phyloP scores from a whole-genome alignment of 2,888 invertebrate species.

The Graphium colonna region DNA sequence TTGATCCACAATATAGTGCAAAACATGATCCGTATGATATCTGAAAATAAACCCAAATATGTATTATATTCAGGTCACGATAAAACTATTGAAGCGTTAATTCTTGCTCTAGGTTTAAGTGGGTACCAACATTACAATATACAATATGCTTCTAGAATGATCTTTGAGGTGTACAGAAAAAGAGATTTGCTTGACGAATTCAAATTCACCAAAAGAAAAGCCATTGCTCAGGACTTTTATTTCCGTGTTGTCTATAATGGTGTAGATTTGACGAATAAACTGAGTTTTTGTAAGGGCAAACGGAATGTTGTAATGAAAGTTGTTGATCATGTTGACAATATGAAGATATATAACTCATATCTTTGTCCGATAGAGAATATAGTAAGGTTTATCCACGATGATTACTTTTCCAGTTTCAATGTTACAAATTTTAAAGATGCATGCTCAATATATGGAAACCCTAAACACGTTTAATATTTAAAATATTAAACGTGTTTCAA shows the following conservation, averaged over 20 bases:
- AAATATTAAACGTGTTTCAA: too few relatives aligned
- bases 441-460: constrained; percentile 74
- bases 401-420: constrained; percentile 90
- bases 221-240: constrained; percentile 85
- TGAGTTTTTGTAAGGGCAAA: constrained; percentile 88
- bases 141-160: constrained; percentile 91
- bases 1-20: constrained; percentile 89
- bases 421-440: constrained; percentile 94
- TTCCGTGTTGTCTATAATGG: constrained; percentile 93
- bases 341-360: constrained; percentile 68
- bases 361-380: constrained; percentile 93
- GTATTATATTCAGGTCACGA: constrained; percentile 95
- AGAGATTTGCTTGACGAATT: constrained; percentile 68
- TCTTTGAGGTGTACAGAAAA: constrained; percentile 92
- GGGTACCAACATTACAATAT: constrained; percentile 84
- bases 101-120: constrained; percentile 87
- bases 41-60: constrained; percentile 86
- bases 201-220: constrained; percentile 78
- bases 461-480: constrained; percentile 39
- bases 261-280: constrained; percentile 88
- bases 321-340: constrained; percentile 56
- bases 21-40: constrained; percentile 90
- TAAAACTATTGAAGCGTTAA: constrained; percentile 91
- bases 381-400: constrained; percentile 91
- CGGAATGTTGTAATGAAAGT: constrained; percentile 72